Percentiles rank a stretch among this genome's conserved stretches.
Evolutionary conservation across 64 coral and sea anemone species (phyloP).

Genomic region (Stylophora pistillata): DNA sequence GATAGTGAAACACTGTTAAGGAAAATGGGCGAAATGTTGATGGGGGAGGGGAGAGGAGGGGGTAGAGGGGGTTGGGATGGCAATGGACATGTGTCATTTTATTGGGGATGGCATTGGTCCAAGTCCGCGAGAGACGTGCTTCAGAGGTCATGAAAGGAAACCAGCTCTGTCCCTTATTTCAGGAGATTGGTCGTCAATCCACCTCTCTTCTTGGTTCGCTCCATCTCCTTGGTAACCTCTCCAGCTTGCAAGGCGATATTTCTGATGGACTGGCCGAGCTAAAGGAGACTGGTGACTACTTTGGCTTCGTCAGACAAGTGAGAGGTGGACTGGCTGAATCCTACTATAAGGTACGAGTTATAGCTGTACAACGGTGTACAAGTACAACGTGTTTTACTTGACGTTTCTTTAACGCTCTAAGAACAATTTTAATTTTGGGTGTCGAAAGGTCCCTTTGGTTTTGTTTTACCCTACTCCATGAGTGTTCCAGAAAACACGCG

Average conservation of each 20-base stretch:
- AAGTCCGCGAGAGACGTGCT: not conserved
- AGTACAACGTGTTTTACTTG: too few species aligned
- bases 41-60: too few species aligned
- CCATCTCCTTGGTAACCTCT: conserved; percentile 91
- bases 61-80: too few species aligned
- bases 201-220: conserved; percentile 90
- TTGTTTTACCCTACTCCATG: too few species aligned
- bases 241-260: conserved; percentile 76
- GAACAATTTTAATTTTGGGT: too few species aligned
- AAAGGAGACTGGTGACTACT: conserved; percentile 92
- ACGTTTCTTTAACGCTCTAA: too few species aligned
- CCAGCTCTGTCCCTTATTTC: not conserved
- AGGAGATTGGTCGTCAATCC: conserved; percentile 93
- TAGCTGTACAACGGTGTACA: too few species aligned
- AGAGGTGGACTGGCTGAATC: conserved; percentile 85
- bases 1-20: too few species aligned
- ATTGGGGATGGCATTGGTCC: not conserved
- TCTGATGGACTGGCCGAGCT: conserved; percentile 79
- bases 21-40: too few species aligned
- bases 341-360: conserved; percentile 70
- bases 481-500: too few species aligned
- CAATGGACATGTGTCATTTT: too few species aligned
- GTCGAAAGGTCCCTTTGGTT: too few species aligned
- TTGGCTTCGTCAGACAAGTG: conserved; percentile 79
- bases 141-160: not conserved